phyloP scores from a whole-genome alignment of 2,888 invertebrate genomes.

The Parelbella ahira region DNA sequence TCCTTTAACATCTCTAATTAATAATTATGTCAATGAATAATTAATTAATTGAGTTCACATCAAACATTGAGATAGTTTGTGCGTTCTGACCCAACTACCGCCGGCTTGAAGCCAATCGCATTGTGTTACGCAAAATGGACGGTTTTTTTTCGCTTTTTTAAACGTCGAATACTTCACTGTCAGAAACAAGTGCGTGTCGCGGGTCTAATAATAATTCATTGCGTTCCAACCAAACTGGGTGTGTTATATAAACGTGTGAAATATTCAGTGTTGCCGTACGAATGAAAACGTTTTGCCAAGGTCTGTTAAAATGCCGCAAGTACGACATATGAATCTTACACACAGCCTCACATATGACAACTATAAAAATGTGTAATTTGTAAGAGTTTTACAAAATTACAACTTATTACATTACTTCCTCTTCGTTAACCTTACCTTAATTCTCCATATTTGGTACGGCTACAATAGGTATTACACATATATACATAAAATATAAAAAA shows the following conservation, averaged over 20 bases:
- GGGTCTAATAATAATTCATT: conserved; percentile 56
- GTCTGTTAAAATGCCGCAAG: conserved; percentile 24
- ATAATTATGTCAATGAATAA: conserved; percentile 49
- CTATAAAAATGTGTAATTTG: no score
- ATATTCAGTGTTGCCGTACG: conserved; percentile 46
- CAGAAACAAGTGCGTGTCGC: conserved; percentile 54
- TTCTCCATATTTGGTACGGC: no score
- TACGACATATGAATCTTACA: no score
- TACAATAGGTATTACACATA: no score
- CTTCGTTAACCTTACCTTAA: no score
- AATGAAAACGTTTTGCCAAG: conserved; percentile 39
- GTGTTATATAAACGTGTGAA: conserved; percentile 52
- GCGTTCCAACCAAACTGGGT: conserved; percentile 44
- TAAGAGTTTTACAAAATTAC: no score
- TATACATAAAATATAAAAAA: no score
- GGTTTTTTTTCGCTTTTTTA: conserved; percentile 55
- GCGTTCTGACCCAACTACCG: conserved; percentile 30
- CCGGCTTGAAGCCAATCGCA: conserved; percentile 32
- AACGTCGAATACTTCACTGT: conserved; percentile 47
- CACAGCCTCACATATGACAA: no score
- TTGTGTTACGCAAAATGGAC: conserved; percentile 51
- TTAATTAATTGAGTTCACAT: conserved; percentile 42
- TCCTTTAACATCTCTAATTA: conserved; percentile 47
- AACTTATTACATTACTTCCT: no score
- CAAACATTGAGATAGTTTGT: conserved; percentile 34